Conservation (phyloP, 2,888 invertebrate genomes). For the Brachyptera putata region DNA sequence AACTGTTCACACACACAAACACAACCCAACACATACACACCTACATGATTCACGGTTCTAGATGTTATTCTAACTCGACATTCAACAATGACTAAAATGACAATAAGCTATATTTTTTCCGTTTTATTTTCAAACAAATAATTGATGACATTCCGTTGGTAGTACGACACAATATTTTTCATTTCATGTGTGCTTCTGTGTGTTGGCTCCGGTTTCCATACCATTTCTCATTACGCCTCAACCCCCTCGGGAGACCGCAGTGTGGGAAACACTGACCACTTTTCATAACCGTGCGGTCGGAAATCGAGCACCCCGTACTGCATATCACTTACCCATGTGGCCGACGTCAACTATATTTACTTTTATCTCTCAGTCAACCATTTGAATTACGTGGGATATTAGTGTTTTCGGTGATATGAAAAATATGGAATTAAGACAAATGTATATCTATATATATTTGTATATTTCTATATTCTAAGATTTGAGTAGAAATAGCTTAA, state of each 20-base stretch:
- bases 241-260: slow-evolving; percentile 14
- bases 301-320: slow-evolving; percentile 21
- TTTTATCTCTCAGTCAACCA: neutral
- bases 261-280: slow-evolving; percentile 24
- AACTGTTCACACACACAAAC: too few relatives aligned
- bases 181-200: slow-evolving; percentile 12
- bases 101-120: neutral
- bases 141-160: slow-evolving; percentile 21
- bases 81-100: too few relatives aligned
- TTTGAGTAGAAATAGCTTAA: too few relatives aligned
- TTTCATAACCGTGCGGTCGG: slow-evolving; percentile 26
- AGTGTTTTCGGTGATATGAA: too few relatives aligned
- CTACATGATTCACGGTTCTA: too few relatives aligned
- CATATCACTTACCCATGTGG: slow-evolving; percentile 23
- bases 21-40: too few relatives aligned
- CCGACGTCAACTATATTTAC: neutral
- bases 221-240: slow-evolving; percentile 14
- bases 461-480: too few relatives aligned
- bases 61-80: too few relatives aligned
- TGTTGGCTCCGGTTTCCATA: slow-evolving; percentile 24
- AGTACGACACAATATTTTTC: slow-evolving; percentile 23
- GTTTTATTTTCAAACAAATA: slow-evolving; percentile 17
- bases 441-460: too few relatives aligned
- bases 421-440: too few relatives aligned
- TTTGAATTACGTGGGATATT: too few relatives aligned